phyloP scores from a whole-genome alignment of 2,113 vertebrate species.

The Mustelus asterias region DNA sequence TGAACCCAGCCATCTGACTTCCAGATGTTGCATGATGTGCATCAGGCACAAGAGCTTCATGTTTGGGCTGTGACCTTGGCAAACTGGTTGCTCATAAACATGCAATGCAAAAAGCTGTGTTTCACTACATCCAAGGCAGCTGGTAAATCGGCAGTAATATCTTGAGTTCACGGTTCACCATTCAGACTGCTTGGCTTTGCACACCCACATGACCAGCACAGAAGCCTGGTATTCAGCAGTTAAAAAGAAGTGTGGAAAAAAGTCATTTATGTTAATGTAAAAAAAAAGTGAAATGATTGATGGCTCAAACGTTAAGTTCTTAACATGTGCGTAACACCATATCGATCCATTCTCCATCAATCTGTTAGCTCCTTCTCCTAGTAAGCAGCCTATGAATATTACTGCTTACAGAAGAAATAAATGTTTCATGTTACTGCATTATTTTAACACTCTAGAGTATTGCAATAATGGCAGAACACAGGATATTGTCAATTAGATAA shows the following conservation, averaged over 20 bases:
- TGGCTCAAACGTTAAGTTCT: neutral
- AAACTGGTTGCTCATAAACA: neutral
- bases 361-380: neutral
- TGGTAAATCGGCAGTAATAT: neutral
- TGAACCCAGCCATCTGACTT: neutral
- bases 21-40: neutral
- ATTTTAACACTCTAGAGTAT: constrained; percentile 15
- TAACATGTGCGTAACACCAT: neutral
- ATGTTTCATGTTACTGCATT: neutral
- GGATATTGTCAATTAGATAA: neutral
- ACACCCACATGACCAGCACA: neutral
- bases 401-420: neutral
- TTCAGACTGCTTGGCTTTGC: neutral
- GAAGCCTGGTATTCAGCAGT: neutral
- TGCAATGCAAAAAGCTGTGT: neutral
- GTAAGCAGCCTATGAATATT: neutral
- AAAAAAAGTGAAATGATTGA: neutral
- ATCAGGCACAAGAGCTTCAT: neutral
- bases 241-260: neutral
- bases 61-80: neutral
- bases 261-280: neutral
- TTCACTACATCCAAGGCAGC: neutral
- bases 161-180: neutral
- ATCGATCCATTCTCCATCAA: neutral
- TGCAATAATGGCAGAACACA: neutral